These are phyloP conservation scores for Eonycteris spelaea DNA, from an alignment of 2,113 vertebrate species.

Conservation along the genomic window DNA sequence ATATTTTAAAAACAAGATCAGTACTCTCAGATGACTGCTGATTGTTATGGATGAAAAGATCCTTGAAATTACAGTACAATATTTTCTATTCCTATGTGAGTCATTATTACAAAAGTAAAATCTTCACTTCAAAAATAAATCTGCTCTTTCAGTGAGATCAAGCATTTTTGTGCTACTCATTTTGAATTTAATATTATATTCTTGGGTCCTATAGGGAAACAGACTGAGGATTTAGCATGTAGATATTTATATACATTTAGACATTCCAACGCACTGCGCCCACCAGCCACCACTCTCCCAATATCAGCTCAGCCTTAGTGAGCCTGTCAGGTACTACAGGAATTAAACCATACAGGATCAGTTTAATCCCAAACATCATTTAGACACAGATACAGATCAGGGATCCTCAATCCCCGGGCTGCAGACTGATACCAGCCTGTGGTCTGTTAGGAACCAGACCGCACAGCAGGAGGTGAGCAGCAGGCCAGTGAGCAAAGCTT, in stretches of 20 bases:
- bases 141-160: not conserved
- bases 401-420: too few species aligned
- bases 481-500: too few species aligned
- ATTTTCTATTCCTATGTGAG: not conserved
- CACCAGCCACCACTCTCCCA: not conserved
- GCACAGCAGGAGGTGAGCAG: too few species aligned
- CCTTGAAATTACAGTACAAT: not conserved
- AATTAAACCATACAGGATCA: not conserved
- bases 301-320: not conserved
- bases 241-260: not conserved
- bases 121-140: not conserved
- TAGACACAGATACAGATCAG: too few species aligned
- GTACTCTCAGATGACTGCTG: not conserved
- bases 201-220: not conserved
- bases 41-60: not conserved
- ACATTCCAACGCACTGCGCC: not conserved
- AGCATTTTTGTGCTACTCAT: not conserved
- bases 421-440: too few species aligned
- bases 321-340: not conserved
- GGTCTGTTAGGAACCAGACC: too few species aligned
- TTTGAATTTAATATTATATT: slow-evolving; percentile 16
- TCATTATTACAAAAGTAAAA: not conserved
- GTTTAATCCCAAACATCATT: not conserved
- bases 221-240: not conserved
- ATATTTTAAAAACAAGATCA: slow-evolving; percentile 5